Base-by-base conservation (phyloP, 2,888 invertebrate genomes). In the Desoria tigrina region DNA sequence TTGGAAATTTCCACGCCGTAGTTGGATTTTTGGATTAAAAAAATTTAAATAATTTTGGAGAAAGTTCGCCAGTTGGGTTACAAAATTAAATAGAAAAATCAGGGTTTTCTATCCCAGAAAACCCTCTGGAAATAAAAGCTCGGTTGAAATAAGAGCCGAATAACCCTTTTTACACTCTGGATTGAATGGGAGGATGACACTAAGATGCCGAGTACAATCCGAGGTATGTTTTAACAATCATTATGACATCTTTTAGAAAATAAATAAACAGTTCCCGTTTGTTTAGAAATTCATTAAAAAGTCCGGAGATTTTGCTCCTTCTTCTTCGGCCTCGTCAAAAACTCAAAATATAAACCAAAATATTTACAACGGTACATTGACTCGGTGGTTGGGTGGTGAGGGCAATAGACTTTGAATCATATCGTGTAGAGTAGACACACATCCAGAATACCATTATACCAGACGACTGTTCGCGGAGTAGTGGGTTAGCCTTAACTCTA, bases 171-270 rank as follows among this genome's bases (percentile, higher is more conserved):
- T 45, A 18, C n/a, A 18, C 45, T n/a, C 21, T 45, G 45, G 45
- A 45, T 45, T 45, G 16, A 45, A 45, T 45, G 45, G 45, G 21
- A 45, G 45, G 45, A 45, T 45, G 45, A 45, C 45, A 45, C 45
- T 45, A 74, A 66, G 73, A 77, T 77, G 77, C 77, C 77, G 73
- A 77, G 77, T 72, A 77, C 77, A 65, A 77, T 77, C 45, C 73
- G 77, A 76, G 77, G 77, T 77, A 76, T 73, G 71, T 45, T 6
- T 9, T 16, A 55, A 55, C 11, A 27, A 53, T 53, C 7, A 55
- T 16, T 32, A 55, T 26, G 28, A 55, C 16, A 45, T 9, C 6
- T 9, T 16, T 11, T 39, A 45, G n/a, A 6, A 45, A 45, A 21
- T 9, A 6, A 21, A 45, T 11, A 45, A 11, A 45, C n/a, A n/a